Conservation (phyloP, 2,113 vertebrate species). For the Condylura cristata region DNA sequence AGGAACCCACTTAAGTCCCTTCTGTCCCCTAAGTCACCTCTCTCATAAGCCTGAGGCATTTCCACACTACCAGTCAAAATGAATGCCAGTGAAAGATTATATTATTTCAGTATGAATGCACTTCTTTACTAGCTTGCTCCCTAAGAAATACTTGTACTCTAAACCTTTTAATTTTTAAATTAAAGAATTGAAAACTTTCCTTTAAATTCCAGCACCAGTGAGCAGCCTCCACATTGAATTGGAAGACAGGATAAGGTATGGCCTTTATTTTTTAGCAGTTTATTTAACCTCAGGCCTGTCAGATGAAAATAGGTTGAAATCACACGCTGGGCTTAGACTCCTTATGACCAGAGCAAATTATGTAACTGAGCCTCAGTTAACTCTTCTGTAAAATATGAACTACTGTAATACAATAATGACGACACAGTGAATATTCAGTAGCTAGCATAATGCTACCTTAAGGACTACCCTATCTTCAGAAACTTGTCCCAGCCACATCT, state of each 20-base stretch:
- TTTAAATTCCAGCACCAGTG: not conserved
- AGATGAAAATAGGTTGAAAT: not conserved
- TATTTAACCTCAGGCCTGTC: not conserved
- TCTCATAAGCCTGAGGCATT: not conserved
- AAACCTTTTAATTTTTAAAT: slow-evolving; percentile 53
- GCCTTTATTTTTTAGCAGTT: not conserved
- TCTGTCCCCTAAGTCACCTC: not conserved
- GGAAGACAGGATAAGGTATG: not conserved
- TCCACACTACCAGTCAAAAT: not conserved
- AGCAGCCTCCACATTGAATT: not conserved
- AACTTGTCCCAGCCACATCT: not conserved
- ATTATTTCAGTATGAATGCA: not conserved
- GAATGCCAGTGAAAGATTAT: not conserved
- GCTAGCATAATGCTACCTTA: not conserved
- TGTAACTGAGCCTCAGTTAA: not conserved
- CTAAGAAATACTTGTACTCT: not conserved
- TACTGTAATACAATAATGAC: not conserved
- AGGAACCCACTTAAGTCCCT: not conserved
- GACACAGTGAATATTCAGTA: not conserved
- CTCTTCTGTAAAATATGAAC: not conserved
- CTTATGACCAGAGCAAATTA: not conserved
- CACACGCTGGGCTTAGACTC: not conserved
- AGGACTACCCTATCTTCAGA: not conserved
- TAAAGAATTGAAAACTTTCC: slow-evolving; percentile 15
- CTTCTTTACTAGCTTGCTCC: not conserved